Conservation (phyloP, 1,140 invertebrate genomes). For the Pissodes strobi region DNA sequence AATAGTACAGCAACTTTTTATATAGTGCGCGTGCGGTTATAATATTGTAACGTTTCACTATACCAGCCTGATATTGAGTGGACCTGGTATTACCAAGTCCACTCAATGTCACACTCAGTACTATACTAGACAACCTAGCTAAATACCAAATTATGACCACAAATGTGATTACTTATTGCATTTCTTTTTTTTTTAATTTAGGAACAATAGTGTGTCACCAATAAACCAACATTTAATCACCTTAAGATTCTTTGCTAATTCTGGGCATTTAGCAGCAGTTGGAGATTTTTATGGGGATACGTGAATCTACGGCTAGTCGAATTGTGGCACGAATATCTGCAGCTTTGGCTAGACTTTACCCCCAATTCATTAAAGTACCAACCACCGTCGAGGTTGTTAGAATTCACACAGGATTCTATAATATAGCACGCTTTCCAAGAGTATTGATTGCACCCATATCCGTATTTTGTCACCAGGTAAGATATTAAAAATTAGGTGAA, state of each 20-base stretch:
- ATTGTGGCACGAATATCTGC: not conserved
- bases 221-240: not conserved
- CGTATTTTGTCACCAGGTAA: not conserved
- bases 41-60: too few species aligned
- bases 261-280: not conserved
- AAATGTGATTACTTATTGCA: not conserved
- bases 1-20: too few species aligned
- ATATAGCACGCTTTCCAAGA: conserved; percentile 1
- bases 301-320: not conserved
- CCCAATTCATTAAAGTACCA: not conserved
- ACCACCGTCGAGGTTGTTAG: too few species aligned
- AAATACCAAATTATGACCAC: too few species aligned
- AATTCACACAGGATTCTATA: not conserved
- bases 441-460: not conserved
- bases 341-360: not conserved
- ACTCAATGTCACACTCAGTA: too few species aligned
- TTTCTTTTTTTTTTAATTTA: not conserved
- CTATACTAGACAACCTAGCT: too few species aligned
- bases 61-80: too few species aligned
- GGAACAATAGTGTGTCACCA: not conserved
- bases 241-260: not conserved
- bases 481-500: not conserved
- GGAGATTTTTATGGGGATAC: not conserved
- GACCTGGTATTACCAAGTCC: too few species aligned
- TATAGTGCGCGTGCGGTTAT: too few species aligned